Base-by-base conservation (phyloP, 2,888 invertebrate genomes). In the Cerastis rubricosa region DNA sequence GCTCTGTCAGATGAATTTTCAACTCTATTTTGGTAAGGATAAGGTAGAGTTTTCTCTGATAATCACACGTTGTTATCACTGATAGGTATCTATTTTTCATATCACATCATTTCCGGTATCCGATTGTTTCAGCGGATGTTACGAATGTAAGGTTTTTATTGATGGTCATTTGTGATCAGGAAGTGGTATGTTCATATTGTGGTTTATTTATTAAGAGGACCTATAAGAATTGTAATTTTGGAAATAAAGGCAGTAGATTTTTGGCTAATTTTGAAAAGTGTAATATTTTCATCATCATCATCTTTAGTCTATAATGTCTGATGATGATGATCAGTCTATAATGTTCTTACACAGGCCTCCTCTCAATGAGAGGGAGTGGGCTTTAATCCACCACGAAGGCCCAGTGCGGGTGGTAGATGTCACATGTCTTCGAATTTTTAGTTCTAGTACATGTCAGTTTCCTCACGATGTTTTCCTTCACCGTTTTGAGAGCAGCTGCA, bases 71-170 rank as follows among this genome's bases (percentile, higher is more conserved):
- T 85, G 86, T 87, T 86, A 86, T 78, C 87, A 80, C 80, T 91
- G 90, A 94, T 94, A 84, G 91, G 76, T 84, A 88, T 85, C 91
- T 81, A 95, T 95, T 94, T 95, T 93, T 95, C 94, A 94, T 89
- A 90, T 89, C 89, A 89, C 91, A 91, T 87, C 87, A 89, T 89
- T 91, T 94, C 93, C 93, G 90, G 90, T 90, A 91, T 89, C 89
- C 89, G 91, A 91, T 89, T 84, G 86, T 87, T 86, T 84, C 85
- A 88, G 85, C 76, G 85, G 80, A 85, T 77, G 80, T 83, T 86
- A 81, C 65, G 72, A 80, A 79, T 69, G 83, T 86, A 74, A 64
- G 83, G 74, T 88, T 90, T 91, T 90, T 90, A 88, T 90, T 87
- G 68, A 43, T 25, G 61, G 86, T 84, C 72, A 90, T 91, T 90